Evolutionary conservation across 2,113 vertebrate species (phyloP), one percentile per base, ranked within the genome.

Genomic region (Piaya cayana): DNA sequence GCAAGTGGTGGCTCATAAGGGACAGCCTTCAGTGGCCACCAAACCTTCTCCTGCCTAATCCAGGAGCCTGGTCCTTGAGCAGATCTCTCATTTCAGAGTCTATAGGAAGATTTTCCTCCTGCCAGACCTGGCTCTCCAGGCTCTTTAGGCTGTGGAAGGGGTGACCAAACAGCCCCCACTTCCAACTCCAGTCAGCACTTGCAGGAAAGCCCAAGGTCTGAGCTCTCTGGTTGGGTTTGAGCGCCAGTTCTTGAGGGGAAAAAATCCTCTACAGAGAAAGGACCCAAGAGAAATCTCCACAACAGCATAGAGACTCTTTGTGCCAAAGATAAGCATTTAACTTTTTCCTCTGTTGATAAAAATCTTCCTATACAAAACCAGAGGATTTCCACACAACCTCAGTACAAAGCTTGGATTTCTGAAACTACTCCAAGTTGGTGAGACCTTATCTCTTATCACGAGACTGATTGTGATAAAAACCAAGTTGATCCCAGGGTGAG

Each of bases 181-280:
- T 55, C 74, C 56, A 34, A 5, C 5, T 12, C 56, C 11, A 2
- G 1, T 4, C 69, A 71, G 32, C 0, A 0, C 32, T 52, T 72
- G 36, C 79, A 86, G 63, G 30, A 85, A 27, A 79, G 39, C 55
- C 23, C n/a, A 12, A 15, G n/a, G 14, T 72, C 52, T 91, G 55
- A 42, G 7, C 22, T 53, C 8, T 47, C 39, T 76, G 29, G 6
- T 4, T 50, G 7, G 8, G 23, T 84, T 68, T 36, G 32, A 69
- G 32, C 69, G 12, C 8, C 39, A 45, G 15, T 47, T 82, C 17
- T 43, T 13, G 23, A 26, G 22, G 3, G 5, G 47, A 47, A 39
- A 18, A 72, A 42, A 14, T 3, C 0, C 37, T 53, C 42, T 34
- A 15, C 45, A 63, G 62, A 45, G 19, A 52, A 78, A 56, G 11